phyloP scores from a whole-genome alignment of 1,140 invertebrate species.

The Drosophila lacertosa region DNA sequence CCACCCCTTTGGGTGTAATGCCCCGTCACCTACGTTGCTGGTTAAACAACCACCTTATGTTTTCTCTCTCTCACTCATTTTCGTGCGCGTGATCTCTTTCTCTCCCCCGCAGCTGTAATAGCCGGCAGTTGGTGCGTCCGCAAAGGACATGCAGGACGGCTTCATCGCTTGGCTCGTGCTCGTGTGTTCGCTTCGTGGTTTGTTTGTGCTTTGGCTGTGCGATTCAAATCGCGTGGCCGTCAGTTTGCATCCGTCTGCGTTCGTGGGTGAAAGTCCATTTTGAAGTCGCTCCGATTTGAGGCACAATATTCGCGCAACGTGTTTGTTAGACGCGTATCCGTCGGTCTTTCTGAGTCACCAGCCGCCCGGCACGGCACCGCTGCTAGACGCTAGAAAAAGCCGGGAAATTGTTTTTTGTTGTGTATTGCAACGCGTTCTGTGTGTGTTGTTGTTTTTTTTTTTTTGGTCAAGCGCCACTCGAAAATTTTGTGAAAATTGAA shows the following conservation, averaged over 20 bases:
- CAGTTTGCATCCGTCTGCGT: conserved; percentile 63
- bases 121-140: conserved; percentile 15
- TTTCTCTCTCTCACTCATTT: conserved; percentile 6
- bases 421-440: conserved; percentile 41
- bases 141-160: conserved; percentile 21
- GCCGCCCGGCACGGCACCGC: not conserved
- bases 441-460: conserved; percentile 32
- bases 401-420: conserved; percentile 57
- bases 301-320: conserved; percentile 26
- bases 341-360: conserved; percentile 45
- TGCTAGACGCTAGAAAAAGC: conserved; percentile 35
- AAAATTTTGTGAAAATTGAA: conserved; percentile 65
- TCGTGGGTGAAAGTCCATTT: conserved; percentile 71
- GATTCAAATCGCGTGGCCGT: conserved; percentile 65
- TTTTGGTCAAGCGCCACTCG: conserved; percentile 62
- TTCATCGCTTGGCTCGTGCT: conserved; percentile 44
- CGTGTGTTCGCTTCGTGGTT: conserved; percentile 60
- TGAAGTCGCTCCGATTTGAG: conserved; percentile 22
- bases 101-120: not conserved
- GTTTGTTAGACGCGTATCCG: conserved; percentile 46
- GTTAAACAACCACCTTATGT: conserved; percentile 56
- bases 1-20: conserved; percentile 41
- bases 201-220: conserved; percentile 61
- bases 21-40: conserved; percentile 26
- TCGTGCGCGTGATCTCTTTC: not conserved